Conservation (phyloP, 2,888 invertebrate genomes). For the Halictus ligatus region DNA sequence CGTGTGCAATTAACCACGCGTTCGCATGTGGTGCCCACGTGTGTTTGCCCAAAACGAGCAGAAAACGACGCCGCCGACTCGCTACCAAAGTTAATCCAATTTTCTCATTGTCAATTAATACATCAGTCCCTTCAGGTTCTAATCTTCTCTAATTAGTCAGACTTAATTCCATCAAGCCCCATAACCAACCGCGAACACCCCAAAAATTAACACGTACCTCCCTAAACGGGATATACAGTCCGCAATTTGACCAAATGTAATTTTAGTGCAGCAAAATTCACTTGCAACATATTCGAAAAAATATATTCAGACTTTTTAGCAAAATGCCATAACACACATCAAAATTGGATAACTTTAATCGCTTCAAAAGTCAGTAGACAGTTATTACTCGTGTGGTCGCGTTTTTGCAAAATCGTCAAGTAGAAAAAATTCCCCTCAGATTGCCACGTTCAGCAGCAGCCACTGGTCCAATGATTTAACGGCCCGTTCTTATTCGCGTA, state of each 20-base stretch:
- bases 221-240: not conserved
- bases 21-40: conserved; percentile 74
- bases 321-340: not conserved
- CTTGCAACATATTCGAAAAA: not conserved
- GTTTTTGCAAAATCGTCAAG: not conserved
- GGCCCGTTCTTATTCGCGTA: conserved; percentile 47
- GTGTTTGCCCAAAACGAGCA: conserved; percentile 58
- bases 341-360: not conserved
- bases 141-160: conserved; percentile 11
- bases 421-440: not conserved
- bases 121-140: conserved; percentile 23
- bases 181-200: not conserved
- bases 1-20: conserved; percentile 57
- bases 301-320: not conserved
- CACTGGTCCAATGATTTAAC: conserved; percentile 53
- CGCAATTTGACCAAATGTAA: not conserved
- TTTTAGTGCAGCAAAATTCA: not conserved
- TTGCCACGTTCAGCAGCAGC: not conserved
- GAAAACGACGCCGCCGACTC: conserved; percentile 35
- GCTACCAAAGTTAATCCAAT: conserved; percentile 15
- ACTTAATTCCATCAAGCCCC: not conserved
- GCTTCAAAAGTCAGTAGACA: not conserved
- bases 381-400: not conserved
- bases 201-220: not conserved
- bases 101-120: conserved; percentile 36